Evolutionary conservation across 2,113 vertebrate species (phyloP).

Genomic region (Pholis gunnellus): DNA sequence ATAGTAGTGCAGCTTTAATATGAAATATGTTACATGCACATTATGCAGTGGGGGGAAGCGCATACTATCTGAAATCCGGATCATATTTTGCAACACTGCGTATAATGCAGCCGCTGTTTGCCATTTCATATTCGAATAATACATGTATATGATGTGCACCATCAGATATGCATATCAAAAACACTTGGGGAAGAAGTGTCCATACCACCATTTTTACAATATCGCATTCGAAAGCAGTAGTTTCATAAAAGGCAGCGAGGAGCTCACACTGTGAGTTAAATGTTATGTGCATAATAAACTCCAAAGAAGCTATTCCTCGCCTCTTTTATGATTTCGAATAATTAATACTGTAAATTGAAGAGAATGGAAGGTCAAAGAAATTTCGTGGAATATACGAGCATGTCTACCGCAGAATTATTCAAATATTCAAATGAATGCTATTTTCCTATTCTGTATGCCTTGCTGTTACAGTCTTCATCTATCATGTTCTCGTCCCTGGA

Average conservation of each 20-base stretch:
- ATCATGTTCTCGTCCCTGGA: conserved; percentile 28
- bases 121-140: too few species aligned
- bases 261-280: conserved; percentile 10
- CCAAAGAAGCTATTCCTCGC: conserved; percentile 1
- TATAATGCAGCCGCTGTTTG: too few species aligned
- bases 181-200: too few species aligned
- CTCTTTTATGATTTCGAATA: conserved; percentile 37
- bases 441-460: conserved; percentile 3
- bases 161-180: too few species aligned
- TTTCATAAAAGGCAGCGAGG: neutral
- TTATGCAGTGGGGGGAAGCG: neutral
- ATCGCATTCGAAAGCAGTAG: neutral
- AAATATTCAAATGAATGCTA: conserved; percentile 45
- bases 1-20: too few species aligned
- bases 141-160: too few species aligned
- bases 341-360: conserved; percentile 38
- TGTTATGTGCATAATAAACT: conserved; percentile 45
- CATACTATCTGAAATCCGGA: too few species aligned
- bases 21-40: neutral
- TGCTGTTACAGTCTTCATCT: conserved; percentile 25
- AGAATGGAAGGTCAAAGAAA: conserved; percentile 38
- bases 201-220: neutral
- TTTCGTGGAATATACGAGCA: conserved; percentile 14
- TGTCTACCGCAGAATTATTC: conserved; percentile 21
- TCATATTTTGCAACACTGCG: too few species aligned